Percentiles rank a stretch among this genome's conserved stretches.
phyloP scores from a whole-genome alignment of 1,140 invertebrate species.

The Chionoecetes opilio region DNA sequence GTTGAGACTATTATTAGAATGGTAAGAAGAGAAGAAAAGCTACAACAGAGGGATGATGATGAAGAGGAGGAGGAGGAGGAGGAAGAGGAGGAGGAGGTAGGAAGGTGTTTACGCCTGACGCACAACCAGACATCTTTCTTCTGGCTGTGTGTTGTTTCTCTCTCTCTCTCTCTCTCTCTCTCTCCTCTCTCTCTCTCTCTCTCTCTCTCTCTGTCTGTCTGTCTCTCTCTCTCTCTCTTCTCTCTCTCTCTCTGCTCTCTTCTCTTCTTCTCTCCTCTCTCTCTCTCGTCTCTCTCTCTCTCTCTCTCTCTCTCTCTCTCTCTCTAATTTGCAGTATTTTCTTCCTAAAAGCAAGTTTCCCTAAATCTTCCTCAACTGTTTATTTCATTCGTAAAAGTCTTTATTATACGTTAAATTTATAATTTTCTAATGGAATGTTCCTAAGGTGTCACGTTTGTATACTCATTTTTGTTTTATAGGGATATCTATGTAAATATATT shows the following conservation, averaged over 20 bases:
- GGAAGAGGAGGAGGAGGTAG: neutral
- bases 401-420: no score
- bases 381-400: no score
- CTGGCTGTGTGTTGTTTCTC: neutral
- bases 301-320: neutral
- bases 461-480: no score
- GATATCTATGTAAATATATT: no score
- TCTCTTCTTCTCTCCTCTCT: no score
- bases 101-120: neutral
- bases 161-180: neutral
- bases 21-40: neutral
- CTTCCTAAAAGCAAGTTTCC: neutral
- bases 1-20: no score
- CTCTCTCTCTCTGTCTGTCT: neutral
- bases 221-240: neutral
- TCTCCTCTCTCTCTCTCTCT: constrained; percentile 9
- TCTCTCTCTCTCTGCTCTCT: no score
- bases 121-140: neutral
- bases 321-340: neutral
- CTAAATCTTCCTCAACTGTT: no score
- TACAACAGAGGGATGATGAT: neutral
- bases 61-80: neutral
- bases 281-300: neutral
- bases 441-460: no score
- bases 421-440: no score